Percentiles rank a stretch among this genome's conserved stretches.
phyloP scores from a whole-genome alignment of 2,797 vertebrate species.

The Furcifer pardalis region DNA sequence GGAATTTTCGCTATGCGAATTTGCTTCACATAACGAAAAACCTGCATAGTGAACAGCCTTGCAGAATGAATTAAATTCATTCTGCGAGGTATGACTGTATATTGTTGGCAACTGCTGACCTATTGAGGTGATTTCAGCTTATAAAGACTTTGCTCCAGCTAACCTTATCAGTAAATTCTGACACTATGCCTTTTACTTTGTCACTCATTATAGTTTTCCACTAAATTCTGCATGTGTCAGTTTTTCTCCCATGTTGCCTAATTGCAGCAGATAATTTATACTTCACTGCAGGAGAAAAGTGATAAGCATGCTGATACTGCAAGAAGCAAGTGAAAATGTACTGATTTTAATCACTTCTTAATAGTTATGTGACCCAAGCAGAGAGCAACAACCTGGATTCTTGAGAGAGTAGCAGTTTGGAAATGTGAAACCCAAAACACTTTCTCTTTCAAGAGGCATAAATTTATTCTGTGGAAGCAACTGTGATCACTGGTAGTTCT shows the following conservation, averaged over 20 bases:
- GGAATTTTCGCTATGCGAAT: too few species aligned
- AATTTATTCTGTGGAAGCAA: background rate
- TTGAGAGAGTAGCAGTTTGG: background rate
- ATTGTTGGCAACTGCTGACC: background rate
- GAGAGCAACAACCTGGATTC: background rate
- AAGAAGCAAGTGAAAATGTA: background rate
- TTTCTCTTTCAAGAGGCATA: background rate
- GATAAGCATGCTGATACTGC: background rate
- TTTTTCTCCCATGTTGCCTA: background rate
- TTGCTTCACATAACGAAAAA: too few species aligned
- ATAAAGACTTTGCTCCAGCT: background rate
- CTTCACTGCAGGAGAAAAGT: background rate
- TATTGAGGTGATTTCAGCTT: background rate
- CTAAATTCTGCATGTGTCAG: background rate
- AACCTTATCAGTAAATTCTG: background rate
- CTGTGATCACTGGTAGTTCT: background rate
- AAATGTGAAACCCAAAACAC: background rate
- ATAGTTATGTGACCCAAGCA: background rate
- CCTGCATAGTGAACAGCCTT: too few species aligned
- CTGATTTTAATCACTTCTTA: background rate
- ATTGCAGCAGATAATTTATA: background rate
- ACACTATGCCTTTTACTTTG: background rate
- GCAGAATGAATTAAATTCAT: too few species aligned
- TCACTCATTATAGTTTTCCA: background rate
- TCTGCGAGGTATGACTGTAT: too few species aligned